These are phyloP conservation scores for Drosophila pandora DNA, from an alignment of 1,140 invertebrate species.

Conservation along the genomic window DNA sequence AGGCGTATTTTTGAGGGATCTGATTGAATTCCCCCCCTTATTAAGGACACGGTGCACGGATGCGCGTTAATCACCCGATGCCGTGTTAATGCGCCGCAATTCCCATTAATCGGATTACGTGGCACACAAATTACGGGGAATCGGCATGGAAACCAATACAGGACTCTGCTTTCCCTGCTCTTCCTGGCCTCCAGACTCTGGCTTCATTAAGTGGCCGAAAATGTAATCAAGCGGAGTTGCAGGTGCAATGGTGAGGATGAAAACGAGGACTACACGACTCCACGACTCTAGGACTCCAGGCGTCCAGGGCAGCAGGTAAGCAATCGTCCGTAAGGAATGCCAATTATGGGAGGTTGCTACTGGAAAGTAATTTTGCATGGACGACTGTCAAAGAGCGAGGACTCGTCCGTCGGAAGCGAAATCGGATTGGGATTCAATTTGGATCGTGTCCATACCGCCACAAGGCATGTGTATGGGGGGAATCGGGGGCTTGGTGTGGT, in stretches of 20 bases:
- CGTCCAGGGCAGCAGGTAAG: not conserved
- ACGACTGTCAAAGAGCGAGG: conserved; percentile 3
- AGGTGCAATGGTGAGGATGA: not conserved
- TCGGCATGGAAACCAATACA: not conserved
- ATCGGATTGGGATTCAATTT: conserved; percentile 3
- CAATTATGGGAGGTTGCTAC: conserved; percentile 21
- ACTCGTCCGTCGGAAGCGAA: conserved; percentile 8
- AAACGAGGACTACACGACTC: not conserved
- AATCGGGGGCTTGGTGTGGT: not conserved
- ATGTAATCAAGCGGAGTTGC: not conserved
- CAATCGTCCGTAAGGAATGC: conserved; percentile 33
- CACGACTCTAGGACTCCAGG: not conserved
- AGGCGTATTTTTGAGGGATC: no score
- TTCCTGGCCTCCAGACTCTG: no score
- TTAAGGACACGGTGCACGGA: not conserved
- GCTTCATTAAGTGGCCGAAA: not conserved
- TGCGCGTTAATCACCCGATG: not conserved
- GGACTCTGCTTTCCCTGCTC: no score
- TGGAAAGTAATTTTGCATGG: conserved; percentile 27
- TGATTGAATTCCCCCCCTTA: not conserved
- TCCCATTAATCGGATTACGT: conserved; percentile 2
- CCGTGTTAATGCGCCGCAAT: conserved; percentile 5
- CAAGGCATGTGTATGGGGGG: not conserved
- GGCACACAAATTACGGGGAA: not conserved
- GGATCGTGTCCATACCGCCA: not conserved